Evolutionary conservation across 2,888 invertebrate genomes (phyloP).

Genomic region (Apeira syringaria): DNA sequence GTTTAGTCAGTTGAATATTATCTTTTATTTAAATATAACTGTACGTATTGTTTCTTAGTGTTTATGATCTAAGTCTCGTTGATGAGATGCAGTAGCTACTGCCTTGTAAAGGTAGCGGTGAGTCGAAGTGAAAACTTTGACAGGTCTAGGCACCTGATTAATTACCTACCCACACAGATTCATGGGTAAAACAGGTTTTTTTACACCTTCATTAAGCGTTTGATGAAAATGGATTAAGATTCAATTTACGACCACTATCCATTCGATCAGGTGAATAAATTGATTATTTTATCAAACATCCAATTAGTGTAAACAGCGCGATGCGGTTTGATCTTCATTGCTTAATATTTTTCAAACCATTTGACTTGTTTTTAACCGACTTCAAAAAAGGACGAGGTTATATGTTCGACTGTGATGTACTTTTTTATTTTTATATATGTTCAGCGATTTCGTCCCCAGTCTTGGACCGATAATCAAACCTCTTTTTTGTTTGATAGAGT

Average conservation of each 20-base stretch:
- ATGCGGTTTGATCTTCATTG: background rate
- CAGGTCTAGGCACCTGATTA: conserved; percentile 29
- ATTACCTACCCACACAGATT: conserved; percentile 27
- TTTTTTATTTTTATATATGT: too few species aligned
- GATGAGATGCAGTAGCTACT: conserved; percentile 16
- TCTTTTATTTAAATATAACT: conserved; percentile 15
- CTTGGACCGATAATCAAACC: too few species aligned
- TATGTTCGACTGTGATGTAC: too few species aligned
- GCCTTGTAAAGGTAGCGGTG: conserved; percentile 15
- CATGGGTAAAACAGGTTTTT: conserved; percentile 30
- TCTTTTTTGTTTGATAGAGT: too few species aligned
- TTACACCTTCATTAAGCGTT: conserved; percentile 26
- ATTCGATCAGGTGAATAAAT: conserved; percentile 18
- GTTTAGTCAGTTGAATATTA: conserved; percentile 25
- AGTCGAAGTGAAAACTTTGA: conserved; percentile 14
- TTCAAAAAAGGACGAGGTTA: too few species aligned
- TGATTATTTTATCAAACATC: conserved; percentile 19
- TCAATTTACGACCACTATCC: conserved; percentile 19
- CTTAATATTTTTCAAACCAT: too few species aligned
- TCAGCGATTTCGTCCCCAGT: too few species aligned
- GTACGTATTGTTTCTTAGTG: conserved; percentile 12
- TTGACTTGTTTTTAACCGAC: too few species aligned
- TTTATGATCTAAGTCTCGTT: conserved; percentile 17
- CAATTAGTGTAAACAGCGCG: conserved; percentile 17
- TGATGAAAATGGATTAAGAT: conserved; percentile 23